These are phyloP conservation scores for Mesochorus sp. DNA, from an alignment of 2,888 invertebrate species.

Conservation along the genomic window DNA sequence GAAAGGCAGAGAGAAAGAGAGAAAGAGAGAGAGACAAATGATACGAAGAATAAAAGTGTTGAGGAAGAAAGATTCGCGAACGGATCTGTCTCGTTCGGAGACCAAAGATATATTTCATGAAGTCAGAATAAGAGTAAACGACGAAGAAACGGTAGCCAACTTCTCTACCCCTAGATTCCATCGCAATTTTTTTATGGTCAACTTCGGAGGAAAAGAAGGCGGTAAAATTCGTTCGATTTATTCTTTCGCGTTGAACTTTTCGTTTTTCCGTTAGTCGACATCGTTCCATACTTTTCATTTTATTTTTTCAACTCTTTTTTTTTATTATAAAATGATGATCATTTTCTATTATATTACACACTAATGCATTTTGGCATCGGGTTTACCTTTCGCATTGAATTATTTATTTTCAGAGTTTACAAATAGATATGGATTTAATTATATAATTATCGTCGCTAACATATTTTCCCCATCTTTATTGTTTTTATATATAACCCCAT, in stretches of 20 bases:
- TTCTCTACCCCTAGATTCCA: background rate
- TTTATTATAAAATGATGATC: too few species aligned
- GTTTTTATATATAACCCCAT: too few species aligned
- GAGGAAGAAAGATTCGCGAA: constrained; percentile 44
- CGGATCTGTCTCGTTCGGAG: constrained; percentile 43
- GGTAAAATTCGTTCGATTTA: background rate
- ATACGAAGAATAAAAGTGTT: constrained; percentile 10
- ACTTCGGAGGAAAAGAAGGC: background rate
- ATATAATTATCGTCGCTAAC: too few species aligned
- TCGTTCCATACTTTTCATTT: background rate
- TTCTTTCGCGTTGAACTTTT: background rate
- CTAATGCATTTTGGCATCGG: too few species aligned
- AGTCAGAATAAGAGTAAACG: constrained; percentile 19
- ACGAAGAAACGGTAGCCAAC: constrained; percentile 16
- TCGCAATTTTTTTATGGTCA: background rate
- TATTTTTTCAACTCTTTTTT: background rate
- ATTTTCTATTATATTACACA: background rate
- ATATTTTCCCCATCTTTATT: too few species aligned
- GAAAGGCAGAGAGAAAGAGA: constrained; percentile 38
- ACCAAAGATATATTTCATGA: constrained; percentile 30
- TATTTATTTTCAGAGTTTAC: too few species aligned
- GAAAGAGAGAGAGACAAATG: constrained; percentile 24
- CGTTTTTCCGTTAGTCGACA: background rate
- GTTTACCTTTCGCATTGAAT: too few species aligned
- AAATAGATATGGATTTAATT: too few species aligned